Evolutionary conservation across 2,113 vertebrate genomes (phyloP), one percentile per base, ranked within the genome.

Genomic region (Atractosteus spatula): DNA sequence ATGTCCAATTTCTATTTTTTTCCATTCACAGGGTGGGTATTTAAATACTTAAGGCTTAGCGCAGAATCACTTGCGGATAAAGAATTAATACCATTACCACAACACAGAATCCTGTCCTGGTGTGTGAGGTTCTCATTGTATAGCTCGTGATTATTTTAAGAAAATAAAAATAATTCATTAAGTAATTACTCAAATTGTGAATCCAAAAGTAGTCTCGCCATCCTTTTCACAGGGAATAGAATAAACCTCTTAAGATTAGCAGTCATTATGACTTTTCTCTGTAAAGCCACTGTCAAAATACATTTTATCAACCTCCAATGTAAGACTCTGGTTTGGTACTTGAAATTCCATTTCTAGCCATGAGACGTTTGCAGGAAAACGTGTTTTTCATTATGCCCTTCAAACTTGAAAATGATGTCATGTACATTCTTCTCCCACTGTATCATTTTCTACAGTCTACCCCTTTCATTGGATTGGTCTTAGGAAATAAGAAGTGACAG

Each of bases 401-500:
- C 68, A 63, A 72, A 65, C 44, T 78, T 71, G 68, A 74, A 72
- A 41, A 64, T 88, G 86, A 87, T 77, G 82, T 89, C 85, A 86
- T 82, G 68, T 62, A 73, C 71, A 87, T 89, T 87, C 84, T 78
- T 77, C 41, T 43, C 43, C 44, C 16, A 4, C 59, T 81, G 72
- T 80, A 83, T 81, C 77, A 84, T 82, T 82, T 79, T 75, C 71
- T 65, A 0, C 70, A 74, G 78, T 85, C 84, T 79, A 77, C 51
- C 74, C 71, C 76, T 79, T 68, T 85, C 76, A 69, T 65, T 69
- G 81, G 66, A 71, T 11, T 72, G 65, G 63, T 41, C 45, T 45
- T 65, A 72, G 71, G 78, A 79, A 80, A 86, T 84, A 79, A 78
- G 84, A 85, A 77, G 83, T 85, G 85, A 88, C 78, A 82, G 86